Base-by-base conservation (phyloP, 2,888 invertebrate genomes). In the Heliconius hortense region DNA sequence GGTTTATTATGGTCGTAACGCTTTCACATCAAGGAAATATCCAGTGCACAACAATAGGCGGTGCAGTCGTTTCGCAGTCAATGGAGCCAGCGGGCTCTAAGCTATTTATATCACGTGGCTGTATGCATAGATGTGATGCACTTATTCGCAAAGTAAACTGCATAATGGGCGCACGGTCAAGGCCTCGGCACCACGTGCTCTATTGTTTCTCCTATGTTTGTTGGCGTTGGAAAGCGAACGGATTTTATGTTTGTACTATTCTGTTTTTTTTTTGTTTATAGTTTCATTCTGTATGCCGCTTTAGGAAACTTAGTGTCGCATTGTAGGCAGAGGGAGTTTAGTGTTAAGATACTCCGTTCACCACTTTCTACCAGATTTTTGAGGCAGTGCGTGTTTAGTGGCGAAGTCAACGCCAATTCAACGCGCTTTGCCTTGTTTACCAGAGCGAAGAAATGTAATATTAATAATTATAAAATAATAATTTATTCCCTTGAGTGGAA, bases 161-260 rank as follows among this genome's bases (percentile, higher is more conserved):
- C 90, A 91, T 93, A 93, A 92, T 93, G 88, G 90, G 90, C 90
- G 89, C 88, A 89, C 91, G 92, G 92, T 91, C 93, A 93, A 93
- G 93, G 93, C 81, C 86, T 88, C 89, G 87, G 79, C 87, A 89
- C 90, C 91, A 91, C 89, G 89, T 90, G 91, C 84, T 85, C 86
- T 88, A 88, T 90, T 91, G 89, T 90, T 91, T 89, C 76, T 24
- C 53, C 35, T 74, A 35, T 66, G 72, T 68, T 35, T 74, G 75
- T 72, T 71, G 56, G 43, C 64, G 71, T 43, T n/a, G 24, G 71
- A 48, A 76, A 72, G 72, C 66, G 60, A 74, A 28, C 68, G 60
- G 60, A 60, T 64, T 72, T 64, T 60, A 69, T 68, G 60, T 35
- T 18, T 60, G 18, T 26, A 26, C 4, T 39, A 71, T 56, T 21